phyloP scores from a whole-genome alignment of 2,888 invertebrate genomes.

The Andricus quercusramuli region DNA sequence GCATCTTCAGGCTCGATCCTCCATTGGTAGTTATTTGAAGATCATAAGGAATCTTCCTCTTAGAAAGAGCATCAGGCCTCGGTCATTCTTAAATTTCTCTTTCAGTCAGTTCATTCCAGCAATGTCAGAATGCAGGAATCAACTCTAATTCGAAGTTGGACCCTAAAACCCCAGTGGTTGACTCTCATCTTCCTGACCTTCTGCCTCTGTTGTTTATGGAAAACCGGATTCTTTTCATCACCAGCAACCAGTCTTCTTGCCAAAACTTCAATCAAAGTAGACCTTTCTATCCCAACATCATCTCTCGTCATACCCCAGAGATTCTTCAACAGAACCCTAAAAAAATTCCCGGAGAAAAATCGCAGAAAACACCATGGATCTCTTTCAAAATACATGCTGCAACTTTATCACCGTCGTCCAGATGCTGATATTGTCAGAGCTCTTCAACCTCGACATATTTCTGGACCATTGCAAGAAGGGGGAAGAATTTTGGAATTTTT shows the following conservation, averaged over 20 bases:
- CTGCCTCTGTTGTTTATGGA: conserved; percentile 68
- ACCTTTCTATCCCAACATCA: conserved; percentile 67
- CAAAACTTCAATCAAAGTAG: conserved; percentile 71
- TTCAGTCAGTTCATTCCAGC: conserved; percentile 45
- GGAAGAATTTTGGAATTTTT: conserved; percentile 68
- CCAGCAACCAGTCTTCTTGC: conserved; percentile 64
- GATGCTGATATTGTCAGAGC: conserved; percentile 71
- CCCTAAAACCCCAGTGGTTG: conserved; percentile 51
- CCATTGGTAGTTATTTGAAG: conserved; percentile 70
- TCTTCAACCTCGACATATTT: conserved; percentile 67
- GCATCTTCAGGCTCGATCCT: conserved; percentile 60
- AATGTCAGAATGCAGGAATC: neutral
- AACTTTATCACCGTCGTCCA: conserved; percentile 70
- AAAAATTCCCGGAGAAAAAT: conserved; percentile 47
- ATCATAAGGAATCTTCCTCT: conserved; percentile 53
- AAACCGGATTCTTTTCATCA: conserved; percentile 60
- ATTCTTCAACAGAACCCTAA: conserved; percentile 56
- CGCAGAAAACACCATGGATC: conserved; percentile 61
- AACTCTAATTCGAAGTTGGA: conserved; percentile 3
- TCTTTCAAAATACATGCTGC: conserved; percentile 71
- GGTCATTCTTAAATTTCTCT: conserved; percentile 32
- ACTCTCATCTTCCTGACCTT: conserved; percentile 60
- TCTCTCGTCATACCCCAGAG: conserved; percentile 57
- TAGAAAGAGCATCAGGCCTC: neutral
- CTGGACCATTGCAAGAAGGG: conserved; percentile 61